Evolutionary conservation across 2,888 invertebrate genomes (phyloP), one percentile per base, ranked within the genome.

Genomic region (Deroplatys truncata): DNA sequence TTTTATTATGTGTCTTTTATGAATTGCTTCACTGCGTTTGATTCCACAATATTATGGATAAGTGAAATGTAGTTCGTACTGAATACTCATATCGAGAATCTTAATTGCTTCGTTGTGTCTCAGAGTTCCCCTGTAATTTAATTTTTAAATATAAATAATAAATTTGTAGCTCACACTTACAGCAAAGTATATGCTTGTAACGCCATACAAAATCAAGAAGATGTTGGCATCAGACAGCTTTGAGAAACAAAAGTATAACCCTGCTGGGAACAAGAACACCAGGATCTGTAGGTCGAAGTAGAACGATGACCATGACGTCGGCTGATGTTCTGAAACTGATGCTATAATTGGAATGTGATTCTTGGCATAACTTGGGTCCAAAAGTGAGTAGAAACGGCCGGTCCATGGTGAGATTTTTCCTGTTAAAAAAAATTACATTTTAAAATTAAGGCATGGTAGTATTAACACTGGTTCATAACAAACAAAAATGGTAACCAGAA

Each of bases 301-400:
- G 94, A 99, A 99, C 0, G 98, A 98, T 88, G 98, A 98, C 99
- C 99, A 99, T 0, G 99, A 98, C 3, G 99, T 99, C 1, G 99
- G 99, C 94, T 99, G 99, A 95, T 99, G 99, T 94, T 99, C 99
- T 3, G 99, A 99, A 7, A 98, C 98, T 13, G 98, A 98, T 16
- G 98, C 99, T 93, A 99, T 99, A 92, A 99, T 99, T 88, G 99
- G 99, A 94, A 99, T 99, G 94, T 99, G 98, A 94, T 98, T 99
- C 94, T 99, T 99, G 85, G 99, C 99, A 92, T 99, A 99, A 0
- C 98, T 98, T 0, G 99, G 99, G 94, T 99, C 99, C 92, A 99
- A 94, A 28, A 99, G 95, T 0, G 99, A 99, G 94, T 99, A 99
- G 94, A 99, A 99, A 92, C 99, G 96, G 31, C 99, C 99, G 43